A percentile compares a stretch with the other conserved stretches of the same genome.
Evolutionary conservation across 2,888 invertebrate genomes (phyloP).

Genomic region (Meghimatium bilineatum): DNA sequence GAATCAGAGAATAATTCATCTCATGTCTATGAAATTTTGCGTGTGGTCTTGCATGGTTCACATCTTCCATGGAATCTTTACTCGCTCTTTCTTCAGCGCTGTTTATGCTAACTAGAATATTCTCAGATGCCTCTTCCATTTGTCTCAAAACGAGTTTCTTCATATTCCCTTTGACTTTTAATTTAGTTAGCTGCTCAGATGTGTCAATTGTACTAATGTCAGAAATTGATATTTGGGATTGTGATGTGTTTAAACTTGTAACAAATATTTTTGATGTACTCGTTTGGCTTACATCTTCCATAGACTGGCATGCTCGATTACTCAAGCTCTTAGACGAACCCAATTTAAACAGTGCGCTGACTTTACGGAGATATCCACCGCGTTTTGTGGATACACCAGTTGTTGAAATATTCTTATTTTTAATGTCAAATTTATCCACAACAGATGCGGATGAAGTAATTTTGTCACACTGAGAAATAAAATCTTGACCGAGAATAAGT

Average conservation of each 20-base stretch:
- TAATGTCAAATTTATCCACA: background rate
- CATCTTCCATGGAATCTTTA: background rate
- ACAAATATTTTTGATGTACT: background rate
- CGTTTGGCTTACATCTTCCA: constrained; percentile 3
- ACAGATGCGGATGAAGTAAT: background rate
- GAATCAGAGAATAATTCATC: constrained; percentile 19
- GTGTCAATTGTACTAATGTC: background rate
- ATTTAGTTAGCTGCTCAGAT: background rate
- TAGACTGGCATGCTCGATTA: background rate
- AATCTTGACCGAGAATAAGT: background rate
- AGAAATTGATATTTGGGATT: background rate
- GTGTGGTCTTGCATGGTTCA: background rate
- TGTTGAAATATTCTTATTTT: background rate
- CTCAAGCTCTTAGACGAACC: background rate
- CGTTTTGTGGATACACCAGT: background rate
- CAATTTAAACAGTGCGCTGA: background rate
- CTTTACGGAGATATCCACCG: constrained; percentile 1
- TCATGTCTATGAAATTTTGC: background rate
- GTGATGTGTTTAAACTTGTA: background rate
- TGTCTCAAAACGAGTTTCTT: background rate
- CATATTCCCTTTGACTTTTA: background rate
- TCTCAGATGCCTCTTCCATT: no score
- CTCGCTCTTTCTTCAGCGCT: background rate
- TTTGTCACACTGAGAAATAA: background rate
- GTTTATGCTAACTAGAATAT: background rate